phyloP scores from a whole-genome alignment of 2,888 invertebrate species.

The Lepidocyrtinus sp. region DNA sequence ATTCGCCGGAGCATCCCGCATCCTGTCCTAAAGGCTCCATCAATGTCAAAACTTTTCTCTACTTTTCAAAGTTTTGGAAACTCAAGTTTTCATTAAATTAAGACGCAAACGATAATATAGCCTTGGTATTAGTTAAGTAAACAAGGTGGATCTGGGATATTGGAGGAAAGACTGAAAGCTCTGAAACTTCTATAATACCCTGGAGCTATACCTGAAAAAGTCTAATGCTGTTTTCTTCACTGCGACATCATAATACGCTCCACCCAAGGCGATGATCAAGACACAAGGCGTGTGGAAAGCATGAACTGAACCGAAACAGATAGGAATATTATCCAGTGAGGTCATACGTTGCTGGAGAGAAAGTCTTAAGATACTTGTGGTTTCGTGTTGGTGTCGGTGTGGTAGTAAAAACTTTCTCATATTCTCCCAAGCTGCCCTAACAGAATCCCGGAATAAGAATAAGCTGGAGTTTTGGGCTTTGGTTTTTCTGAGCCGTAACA shows the following conservation, averaged over 20 bases:
- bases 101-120: constrained; percentile 35
- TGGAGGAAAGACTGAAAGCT: constrained; percentile 19
- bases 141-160: not conserved
- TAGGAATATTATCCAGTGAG: no score
- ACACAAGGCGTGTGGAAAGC: constrained; percentile 22
- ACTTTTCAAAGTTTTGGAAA: not conserved
- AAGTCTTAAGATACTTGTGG: no score
- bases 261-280: not conserved
- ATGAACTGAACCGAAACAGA: not conserved
- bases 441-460: no score
- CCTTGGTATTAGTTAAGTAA: not conserved
- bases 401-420: no score
- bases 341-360: no score
- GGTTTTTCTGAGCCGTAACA: no score
- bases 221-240: not conserved
- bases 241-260: not conserved
- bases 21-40: not conserved
- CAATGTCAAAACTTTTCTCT: not conserved
- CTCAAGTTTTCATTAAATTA: constrained; percentile 47
- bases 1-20: not conserved
- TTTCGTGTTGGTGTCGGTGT: no score
- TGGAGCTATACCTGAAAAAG: not conserved
- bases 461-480: no score
- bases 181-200: constrained; percentile 29
- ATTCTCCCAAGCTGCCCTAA: no score